Conservation (phyloP, 2,113 vertebrate genomes). For the Condylura cristata region DNA sequence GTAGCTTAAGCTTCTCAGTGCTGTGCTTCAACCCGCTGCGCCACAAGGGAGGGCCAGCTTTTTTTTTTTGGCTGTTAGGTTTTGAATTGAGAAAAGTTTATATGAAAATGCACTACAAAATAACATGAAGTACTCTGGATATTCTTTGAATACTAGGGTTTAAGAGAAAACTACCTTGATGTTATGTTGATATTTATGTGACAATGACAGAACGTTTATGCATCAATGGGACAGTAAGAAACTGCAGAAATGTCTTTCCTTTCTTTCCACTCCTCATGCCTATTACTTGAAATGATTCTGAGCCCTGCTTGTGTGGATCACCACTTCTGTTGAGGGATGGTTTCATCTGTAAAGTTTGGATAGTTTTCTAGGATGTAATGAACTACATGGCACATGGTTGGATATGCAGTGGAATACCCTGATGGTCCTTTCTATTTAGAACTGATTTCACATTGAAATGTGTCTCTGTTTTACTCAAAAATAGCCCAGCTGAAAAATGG, state of each 20-base stretch:
- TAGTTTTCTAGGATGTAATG: constrained; percentile 64
- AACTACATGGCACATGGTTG: neutral
- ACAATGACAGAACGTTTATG: neutral
- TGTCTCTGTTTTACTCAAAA: constrained; percentile 60
- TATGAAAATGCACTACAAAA: neutral
- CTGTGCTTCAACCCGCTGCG: too few relatives aligned
- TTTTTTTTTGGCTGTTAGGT: too few relatives aligned
- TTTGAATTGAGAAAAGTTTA: neutral
- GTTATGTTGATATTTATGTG: neutral
- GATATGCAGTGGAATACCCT: neutral
- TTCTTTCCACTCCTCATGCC: neutral
- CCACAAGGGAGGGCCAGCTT: too few relatives aligned
- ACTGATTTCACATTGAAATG: constrained; percentile 50
- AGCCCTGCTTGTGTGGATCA: neutral
- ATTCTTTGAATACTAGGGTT: constrained; percentile 28
- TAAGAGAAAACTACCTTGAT: neutral
- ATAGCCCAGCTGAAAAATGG: constrained; percentile 75
- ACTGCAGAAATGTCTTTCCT: neutral
- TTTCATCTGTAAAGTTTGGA: constrained; percentile 1
- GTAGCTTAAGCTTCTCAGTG: too few relatives aligned
- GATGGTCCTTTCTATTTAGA: constrained; percentile 16
- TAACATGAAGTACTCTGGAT: neutral
- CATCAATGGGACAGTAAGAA: neutral
- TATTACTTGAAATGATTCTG: neutral
- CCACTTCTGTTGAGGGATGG: constrained; percentile 17